phyloP scores from a whole-genome alignment of 2,888 invertebrate genomes.

The Tethea ocularis region DNA sequence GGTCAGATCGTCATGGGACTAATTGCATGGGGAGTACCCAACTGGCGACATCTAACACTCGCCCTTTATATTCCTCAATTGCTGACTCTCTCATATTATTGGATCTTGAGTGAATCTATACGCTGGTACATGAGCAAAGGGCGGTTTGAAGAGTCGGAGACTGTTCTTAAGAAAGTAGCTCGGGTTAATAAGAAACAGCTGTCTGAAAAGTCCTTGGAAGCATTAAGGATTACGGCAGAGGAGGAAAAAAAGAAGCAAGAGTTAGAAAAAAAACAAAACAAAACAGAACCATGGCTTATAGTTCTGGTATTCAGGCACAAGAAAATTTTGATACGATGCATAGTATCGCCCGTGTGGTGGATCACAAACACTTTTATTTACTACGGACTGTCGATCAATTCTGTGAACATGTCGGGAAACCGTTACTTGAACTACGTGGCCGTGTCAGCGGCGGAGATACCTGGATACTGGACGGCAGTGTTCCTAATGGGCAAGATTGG shows the following conservation, averaged over 20 bases:
- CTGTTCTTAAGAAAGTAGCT: slow-evolving; percentile 84
- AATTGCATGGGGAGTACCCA: slow-evolving; percentile 86
- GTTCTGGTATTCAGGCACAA: slow-evolving; percentile 53
- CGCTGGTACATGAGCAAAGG: slow-evolving; percentile 90
- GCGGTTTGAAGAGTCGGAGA: slow-evolving; percentile 85
- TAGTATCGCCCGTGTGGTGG: slow-evolving; percentile 83
- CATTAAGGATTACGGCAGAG: slow-evolving; percentile 45
- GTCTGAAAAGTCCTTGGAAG: slow-evolving; percentile 52
- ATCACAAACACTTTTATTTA: slow-evolving; percentile 86
- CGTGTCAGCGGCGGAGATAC: slow-evolving; percentile 86
- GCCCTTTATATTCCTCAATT: slow-evolving; percentile 87
- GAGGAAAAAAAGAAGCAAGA: slow-evolving; percentile 41
- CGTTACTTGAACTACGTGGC: slow-evolving; percentile 86
- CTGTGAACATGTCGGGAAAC: slow-evolving; percentile 86
- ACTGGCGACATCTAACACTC: slow-evolving; percentile 87
- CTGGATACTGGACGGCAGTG: slow-evolving; percentile 85
- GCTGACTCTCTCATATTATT: slow-evolving; percentile 85
- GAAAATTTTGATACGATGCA: slow-evolving; percentile 42
- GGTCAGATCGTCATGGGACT: slow-evolving; percentile 87
- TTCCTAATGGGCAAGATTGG: slow-evolving; percentile 84
- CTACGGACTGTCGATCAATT: slow-evolving; percentile 87
- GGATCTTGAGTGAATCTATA: slow-evolving; percentile 87
- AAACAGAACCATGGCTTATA: slow-evolving; percentile 53
- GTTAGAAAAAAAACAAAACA: slow-evolving; percentile 22
- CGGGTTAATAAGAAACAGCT: slow-evolving; percentile 77